Base-by-base conservation (phyloP, 2,888 invertebrate species). In the Molorchus minor region DNA sequence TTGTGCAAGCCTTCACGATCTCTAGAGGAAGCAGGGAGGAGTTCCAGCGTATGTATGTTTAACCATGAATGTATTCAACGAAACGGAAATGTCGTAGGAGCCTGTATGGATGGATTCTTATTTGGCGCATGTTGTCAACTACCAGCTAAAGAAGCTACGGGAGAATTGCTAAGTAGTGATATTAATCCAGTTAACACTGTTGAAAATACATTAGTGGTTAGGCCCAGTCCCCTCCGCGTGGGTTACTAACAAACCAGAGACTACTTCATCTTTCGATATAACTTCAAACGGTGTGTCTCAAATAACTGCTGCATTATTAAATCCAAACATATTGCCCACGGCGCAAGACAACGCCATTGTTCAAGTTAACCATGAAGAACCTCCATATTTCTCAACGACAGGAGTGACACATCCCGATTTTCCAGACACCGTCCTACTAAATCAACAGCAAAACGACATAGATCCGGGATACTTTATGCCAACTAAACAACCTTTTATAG, bases 71-170 rank as follows among this genome's bases (percentile, higher is more conserved):
- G 95, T 76, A 84, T 85, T 0, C 89, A 89, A 69, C 83, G 92
- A 62, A 87, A 87, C 0, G 95, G 95, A 0, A 88, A 90, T 75
- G 90, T 94, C 67, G 92, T 95, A 0, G 94, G 94, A 0, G 90
- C 94, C 0, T 96, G 95, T 75, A 93, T 94, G 90, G 94, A 95
- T 73, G 93, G 95, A 0, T 93, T 93, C 77, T 84, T 93, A n/a
- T 94, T 94, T 73, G 95, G 95, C 1, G 93, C 95, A 0, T 96
- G 95, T 79, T 96, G 95, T 75, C 90, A 91, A 73, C 84, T 94
- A 19, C 86, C 87, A 66, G 84, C 80, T 16, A 80, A 82, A 20
- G 46, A 52, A 8, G 36, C 52, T 16, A 58, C 67, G 1, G 72
- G 72, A 16, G 68, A 68, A 4, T 58, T 64, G 46, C 29, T 70